Evolutionary conservation across 1,140 invertebrate genomes (phyloP).

Genomic region (Drosophila nigromelanica): DNA sequence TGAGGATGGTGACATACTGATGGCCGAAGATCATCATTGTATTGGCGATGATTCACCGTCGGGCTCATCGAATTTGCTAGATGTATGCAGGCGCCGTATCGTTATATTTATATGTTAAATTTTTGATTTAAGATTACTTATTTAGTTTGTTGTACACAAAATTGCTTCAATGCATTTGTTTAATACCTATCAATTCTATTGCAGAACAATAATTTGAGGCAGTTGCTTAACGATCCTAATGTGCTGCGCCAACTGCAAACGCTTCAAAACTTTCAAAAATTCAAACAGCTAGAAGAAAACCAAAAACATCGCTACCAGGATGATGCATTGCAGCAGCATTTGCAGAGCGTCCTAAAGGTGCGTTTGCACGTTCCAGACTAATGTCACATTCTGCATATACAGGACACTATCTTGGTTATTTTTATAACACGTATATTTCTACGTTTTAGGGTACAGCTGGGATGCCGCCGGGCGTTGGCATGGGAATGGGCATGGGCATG

Average conservation of each 20-base stretch:
- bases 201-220: slow-evolving; percentile 80
- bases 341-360: slow-evolving; percentile 85
- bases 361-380: neutral
- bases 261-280: slow-evolving; percentile 85
- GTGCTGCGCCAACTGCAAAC: slow-evolving; percentile 88
- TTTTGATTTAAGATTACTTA: slow-evolving; percentile 29
- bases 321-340: slow-evolving; percentile 91
- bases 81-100: slow-evolving; percentile 48
- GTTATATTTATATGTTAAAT: slow-evolving; percentile 1
- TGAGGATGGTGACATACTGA: slow-evolving; percentile 58
- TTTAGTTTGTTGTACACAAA: slow-evolving; percentile 6
- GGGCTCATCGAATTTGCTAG: slow-evolving; percentile 66
- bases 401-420: neutral
- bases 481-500: slow-evolving; percentile 28
- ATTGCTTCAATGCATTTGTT: slow-evolving; percentile 1
- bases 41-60: slow-evolving; percentile 70
- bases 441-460: slow-evolving; percentile 55
- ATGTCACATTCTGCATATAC: neutral
- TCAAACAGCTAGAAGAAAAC: slow-evolving; percentile 88
- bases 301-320: slow-evolving; percentile 90
- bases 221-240: slow-evolving; percentile 87
- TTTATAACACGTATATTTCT: slow-evolving; percentile 1
- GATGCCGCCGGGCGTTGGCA: slow-evolving; percentile 50
- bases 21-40: slow-evolving; percentile 72
- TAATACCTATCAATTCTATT: slow-evolving; percentile 24